Percentiles rank a stretch among this genome's conserved stretches.
These are phyloP conservation scores for Polydrusus tereticollis DNA, from an alignment of 2,888 invertebrate genomes.

Conservation along the genomic window DNA sequence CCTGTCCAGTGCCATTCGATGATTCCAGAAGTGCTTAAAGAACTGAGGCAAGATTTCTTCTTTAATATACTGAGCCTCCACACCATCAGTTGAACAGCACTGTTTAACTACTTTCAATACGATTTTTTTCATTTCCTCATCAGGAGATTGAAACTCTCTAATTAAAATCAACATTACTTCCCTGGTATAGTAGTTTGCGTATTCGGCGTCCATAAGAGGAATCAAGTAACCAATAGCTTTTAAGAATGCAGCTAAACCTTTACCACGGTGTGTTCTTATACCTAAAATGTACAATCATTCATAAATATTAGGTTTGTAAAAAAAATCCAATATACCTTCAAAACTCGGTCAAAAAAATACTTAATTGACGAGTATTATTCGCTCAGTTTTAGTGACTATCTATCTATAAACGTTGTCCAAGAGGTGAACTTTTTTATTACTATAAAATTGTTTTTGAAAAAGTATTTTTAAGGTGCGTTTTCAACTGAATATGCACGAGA, in stretches of 20 bases:
- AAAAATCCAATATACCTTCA: too few species aligned
- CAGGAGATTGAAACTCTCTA: conserved; percentile 99
- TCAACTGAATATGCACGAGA: too few species aligned
- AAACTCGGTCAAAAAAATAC: too few species aligned
- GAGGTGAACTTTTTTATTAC: too few species aligned
- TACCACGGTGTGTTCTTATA: conserved; percentile 90
- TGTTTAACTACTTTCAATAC: conserved; percentile 99
- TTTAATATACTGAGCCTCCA: conserved; percentile 99
- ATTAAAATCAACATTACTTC: conserved; percentile 99
- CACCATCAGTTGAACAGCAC: conserved; percentile 99
- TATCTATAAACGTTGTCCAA: too few species aligned
- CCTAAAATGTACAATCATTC: conserved; percentile 63
- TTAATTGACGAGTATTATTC: too few species aligned
- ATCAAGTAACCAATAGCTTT: conserved; percentile 99
- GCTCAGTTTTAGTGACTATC: too few species aligned
- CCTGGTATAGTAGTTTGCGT: conserved; percentile 98
- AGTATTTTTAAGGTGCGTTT: too few species aligned
- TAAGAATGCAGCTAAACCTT: conserved; percentile 98
- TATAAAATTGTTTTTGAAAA: too few species aligned
- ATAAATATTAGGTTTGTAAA: background rate
- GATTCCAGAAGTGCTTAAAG: conserved; percentile 99
- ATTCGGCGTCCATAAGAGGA: conserved; percentile 99
- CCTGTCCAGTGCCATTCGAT: conserved; percentile 98
- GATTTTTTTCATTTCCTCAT: conserved; percentile 99
- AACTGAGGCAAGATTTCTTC: conserved; percentile 99